A percentile compares a stretch with the other conserved stretches of the same genome.
These are phyloP conservation scores for Mesorhabditis spiculigera DNA, from an alignment of 2,888 invertebrate genomes.

Conservation along the genomic window DNA sequence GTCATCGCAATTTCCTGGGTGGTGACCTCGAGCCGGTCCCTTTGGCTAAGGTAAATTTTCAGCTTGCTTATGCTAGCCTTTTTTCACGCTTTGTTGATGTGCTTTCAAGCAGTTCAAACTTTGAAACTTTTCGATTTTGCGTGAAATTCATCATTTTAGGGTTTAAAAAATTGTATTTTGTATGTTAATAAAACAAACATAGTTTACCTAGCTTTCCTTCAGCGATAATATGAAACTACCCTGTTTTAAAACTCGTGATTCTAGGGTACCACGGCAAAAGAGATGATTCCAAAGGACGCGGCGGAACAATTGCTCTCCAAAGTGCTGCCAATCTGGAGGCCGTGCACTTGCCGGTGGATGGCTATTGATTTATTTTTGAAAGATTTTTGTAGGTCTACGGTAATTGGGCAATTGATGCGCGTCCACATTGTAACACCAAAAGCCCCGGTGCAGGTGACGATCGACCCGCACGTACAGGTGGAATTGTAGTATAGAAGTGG, in stretches of 20 bases:
- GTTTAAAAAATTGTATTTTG: no score
- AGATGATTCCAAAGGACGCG: constrained; percentile 63
- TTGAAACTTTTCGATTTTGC: no score
- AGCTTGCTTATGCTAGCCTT: no score
- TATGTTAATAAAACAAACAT: no score
- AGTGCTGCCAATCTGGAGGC: constrained; percentile 84
- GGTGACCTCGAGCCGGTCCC: constrained; percentile 24
- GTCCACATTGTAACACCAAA: constrained; percentile 84
- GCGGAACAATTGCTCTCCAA: constrained; percentile 66
- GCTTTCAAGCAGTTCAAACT: no score
- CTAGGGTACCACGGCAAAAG: no score
- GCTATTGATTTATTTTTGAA: neutral
- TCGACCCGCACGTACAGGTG: constrained; percentile 74
- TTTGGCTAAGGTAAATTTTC: constrained; percentile 18
- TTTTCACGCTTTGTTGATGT: no score
- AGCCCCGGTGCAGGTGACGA: constrained; percentile 81
- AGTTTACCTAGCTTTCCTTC: no score
- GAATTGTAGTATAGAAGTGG: neutral
- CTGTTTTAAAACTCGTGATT: no score
- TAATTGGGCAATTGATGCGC: constrained; percentile 70
- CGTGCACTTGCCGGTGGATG: constrained; percentile 73
- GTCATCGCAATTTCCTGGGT: constrained; percentile 84
- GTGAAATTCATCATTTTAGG: constrained; percentile 61
- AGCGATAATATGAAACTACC: no score
- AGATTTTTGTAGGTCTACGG: no score